Evolutionary conservation across 2,888 invertebrate genomes (phyloP).

Genomic region (Polymixis lichenea): DNA sequence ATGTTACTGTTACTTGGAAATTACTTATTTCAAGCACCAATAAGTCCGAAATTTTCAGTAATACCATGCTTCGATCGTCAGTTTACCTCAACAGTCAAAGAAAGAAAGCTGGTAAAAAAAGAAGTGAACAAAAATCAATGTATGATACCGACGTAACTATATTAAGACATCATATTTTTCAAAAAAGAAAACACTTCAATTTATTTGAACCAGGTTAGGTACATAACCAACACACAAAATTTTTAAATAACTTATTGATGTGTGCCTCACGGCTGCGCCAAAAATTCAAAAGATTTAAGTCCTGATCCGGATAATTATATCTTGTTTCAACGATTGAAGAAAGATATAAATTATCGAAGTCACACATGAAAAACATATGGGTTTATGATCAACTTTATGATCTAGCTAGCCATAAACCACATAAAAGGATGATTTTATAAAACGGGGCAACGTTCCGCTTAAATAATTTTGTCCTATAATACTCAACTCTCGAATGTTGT

Average conservation of each 20-base stretch:
- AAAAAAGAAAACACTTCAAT: too few species aligned
- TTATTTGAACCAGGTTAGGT: too few species aligned
- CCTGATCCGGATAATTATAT: background rate
- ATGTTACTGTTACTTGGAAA: background rate
- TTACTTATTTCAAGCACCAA: background rate
- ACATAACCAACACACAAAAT: too few species aligned
- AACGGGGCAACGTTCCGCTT: background rate
- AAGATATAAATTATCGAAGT: background rate
- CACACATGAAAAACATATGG: background rate
- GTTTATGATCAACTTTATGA: background rate
- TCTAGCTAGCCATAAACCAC: too few species aligned
- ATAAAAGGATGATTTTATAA: background rate
- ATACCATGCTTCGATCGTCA: background rate
- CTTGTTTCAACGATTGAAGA: background rate
- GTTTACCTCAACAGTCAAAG: background rate
- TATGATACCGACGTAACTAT: too few species aligned
- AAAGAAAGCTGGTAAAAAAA: background rate
- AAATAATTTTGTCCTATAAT: slow-evolving; percentile 35
- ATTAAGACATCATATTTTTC: too few species aligned
- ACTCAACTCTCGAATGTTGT: slow-evolving; percentile 41
- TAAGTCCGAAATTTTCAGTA: background rate
- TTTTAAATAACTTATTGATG: too few species aligned
- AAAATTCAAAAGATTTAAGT: too few species aligned
- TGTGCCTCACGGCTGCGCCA: too few species aligned
- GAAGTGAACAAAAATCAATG: background rate